Percentiles rank a stretch among this genome's conserved stretches.
Conservation (phyloP, 2,888 invertebrate genomes). For the Callyntrura sp. region DNA sequence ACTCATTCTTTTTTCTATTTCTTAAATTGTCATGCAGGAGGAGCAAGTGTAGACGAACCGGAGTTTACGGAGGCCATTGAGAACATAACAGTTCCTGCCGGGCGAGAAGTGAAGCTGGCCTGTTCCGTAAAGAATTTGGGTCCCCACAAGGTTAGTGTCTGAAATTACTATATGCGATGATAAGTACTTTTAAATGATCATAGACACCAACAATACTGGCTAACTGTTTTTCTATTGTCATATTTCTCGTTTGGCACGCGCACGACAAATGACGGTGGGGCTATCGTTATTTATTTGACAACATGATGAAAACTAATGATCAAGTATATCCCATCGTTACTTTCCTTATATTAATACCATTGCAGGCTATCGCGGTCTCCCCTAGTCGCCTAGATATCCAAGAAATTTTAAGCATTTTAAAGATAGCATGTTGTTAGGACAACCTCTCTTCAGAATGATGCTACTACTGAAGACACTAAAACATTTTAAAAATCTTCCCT, state of each 20-base stretch:
- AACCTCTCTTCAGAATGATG: slow-evolving; percentile 45
- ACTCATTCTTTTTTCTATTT: slow-evolving; percentile 60
- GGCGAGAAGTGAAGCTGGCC: slow-evolving; percentile 94
- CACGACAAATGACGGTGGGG: slow-evolving; percentile 17
- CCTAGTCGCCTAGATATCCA: no score
- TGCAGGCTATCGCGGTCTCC: slow-evolving; percentile 55
- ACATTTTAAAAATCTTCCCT: slow-evolving; percentile 49
- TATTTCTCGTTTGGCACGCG: slow-evolving; percentile 62
- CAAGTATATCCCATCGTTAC: slow-evolving; percentile 31
- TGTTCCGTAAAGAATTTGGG: slow-evolving; percentile 97
- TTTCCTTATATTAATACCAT: slow-evolving; percentile 29
- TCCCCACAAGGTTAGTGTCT: slow-evolving; percentile 92
- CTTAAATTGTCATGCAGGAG: slow-evolving; percentile 82
- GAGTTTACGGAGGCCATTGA: slow-evolving; percentile 96
- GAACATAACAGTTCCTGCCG: slow-evolving; percentile 96
- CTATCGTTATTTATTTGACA: slow-evolving; percentile 14
- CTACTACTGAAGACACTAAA: slow-evolving; percentile 46
- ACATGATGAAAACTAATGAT: slow-evolving; percentile 68
- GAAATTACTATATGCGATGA: no score
- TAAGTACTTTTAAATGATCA: no score
- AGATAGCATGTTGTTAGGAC: slow-evolving; percentile 33
- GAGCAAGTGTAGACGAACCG: slow-evolving; percentile 91
- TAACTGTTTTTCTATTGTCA: neutral
- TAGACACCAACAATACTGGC: neutral
- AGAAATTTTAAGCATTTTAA: no score